Base-by-base conservation (phyloP, 1,140 invertebrate species). In the Diabrotica virgifera region DNA sequence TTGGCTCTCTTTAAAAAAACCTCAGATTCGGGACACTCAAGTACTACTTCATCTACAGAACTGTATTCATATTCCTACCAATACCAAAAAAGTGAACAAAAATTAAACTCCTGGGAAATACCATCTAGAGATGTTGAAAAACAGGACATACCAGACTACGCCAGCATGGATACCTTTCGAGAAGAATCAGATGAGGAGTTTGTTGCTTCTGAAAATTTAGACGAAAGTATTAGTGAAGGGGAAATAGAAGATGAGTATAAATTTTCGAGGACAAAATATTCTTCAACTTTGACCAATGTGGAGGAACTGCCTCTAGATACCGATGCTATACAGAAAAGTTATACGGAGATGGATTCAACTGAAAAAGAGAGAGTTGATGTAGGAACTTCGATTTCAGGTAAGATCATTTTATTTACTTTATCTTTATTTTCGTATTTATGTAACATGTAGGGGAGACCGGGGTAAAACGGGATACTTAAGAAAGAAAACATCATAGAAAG, bases 21-120 rank as follows among this genome's bases (percentile, higher is more conserved):
- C 35, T n/a, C 12, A 13, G 40, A 38, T 46, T 53, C 56, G 46
- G 40, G 40, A 10, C 40, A 46, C 8, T 12, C 40, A 50, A 40
- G n/a, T 38, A 65, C 40, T 24, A 63, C 62, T 9, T 60, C 24
- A 54, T 63, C 61, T 9, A 65, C 59, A 54, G n/a, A 8, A 11
- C 66, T 74, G 14, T 73, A 76, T 62, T 75, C 75, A 5, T 73
- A 71, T 56, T 64, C 59, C 36, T 79, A 79, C 59, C 76, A 79
- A 62, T 69, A 74, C 35, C 54, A 69, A n/a, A 72, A 74, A 58
- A 67, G 53, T 35, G 10, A 40, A 11, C 13, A 59, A 5, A 24
- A 53, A 57, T 37, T 12, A 36, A 12, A 53, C 55, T 12, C 52
- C 59, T n/a, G 36, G 38, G 52, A 50, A 60, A 62, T 12, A 24